Evolutionary conservation across 1,140 invertebrate species (phyloP), one percentile per base, ranked within the genome.

Genomic region (Sarcophaga bullata): DNA sequence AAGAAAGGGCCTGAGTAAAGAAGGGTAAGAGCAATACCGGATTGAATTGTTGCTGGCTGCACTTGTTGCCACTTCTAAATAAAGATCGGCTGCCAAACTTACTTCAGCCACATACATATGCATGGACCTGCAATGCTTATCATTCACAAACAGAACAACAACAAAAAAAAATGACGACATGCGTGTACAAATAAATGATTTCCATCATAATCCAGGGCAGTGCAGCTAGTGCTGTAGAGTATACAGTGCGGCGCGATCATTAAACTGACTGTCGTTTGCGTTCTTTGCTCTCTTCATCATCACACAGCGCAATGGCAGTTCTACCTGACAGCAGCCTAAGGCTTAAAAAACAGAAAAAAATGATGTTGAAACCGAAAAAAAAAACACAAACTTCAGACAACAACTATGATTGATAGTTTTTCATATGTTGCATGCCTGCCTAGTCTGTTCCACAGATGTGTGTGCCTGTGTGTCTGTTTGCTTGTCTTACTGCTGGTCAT

Each of bases 131-230:
- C 50, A 49, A 76, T 48, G n/a, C 9, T 49, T 17, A 62, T 15
- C 58, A 15, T 62, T 37, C 62, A 72, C 8, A 19, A 25, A 19
- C 62, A 19, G 19, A 25, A 19, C 19, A 19, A 72, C 17, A 19
- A 25, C n/a, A 13, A 78, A 78, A 48, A 78, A 78, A 78, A 52
- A 17, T 78, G 52, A 78, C 75, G 75, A 78, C 75, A 78, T 78
- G 75, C 75, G 75, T 78, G 75, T 78, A 78, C 75, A 78, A 78
- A 78, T 78, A 78, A 78, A 78, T 78, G 75, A 78, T 78, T 78
- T 78, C 75, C 75, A 78, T 78, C 75, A 78, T 78, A 78, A 78
- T 78, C 75, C 75, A 78, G 48, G 25, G 25, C 25, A 37, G 25
- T 37, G 1, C 25, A 37, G 25, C 1, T 4, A 37, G 25, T 37